These are phyloP conservation scores for Lasioglossum villosulum DNA, from an alignment of 2,888 invertebrate genomes.

Conservation along the genomic window DNA sequence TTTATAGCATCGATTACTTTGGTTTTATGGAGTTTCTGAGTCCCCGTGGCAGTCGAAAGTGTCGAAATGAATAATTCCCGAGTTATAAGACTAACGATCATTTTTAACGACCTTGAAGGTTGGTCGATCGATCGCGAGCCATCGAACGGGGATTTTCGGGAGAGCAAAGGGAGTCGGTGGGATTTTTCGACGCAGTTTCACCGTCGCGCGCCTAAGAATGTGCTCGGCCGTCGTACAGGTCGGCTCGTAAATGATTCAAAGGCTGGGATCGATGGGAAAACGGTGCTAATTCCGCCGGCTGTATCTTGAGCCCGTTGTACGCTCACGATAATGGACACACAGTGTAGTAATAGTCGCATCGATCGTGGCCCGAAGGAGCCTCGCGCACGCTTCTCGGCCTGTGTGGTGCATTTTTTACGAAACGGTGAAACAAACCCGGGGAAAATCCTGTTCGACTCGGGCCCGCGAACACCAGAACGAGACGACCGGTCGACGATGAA, in stretches of 20 bases:
- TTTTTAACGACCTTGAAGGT: no score
- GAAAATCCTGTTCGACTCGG: not conserved
- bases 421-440: not conserved
- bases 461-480: not conserved
- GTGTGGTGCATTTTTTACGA: slow-evolving; percentile 17
- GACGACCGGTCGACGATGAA: not conserved
- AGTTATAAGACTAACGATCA: no score
- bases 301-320: slow-evolving; percentile 44
- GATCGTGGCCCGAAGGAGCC: slow-evolving; percentile 45
- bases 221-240: slow-evolving; percentile 19
- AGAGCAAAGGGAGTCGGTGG: not conserved
- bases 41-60: no score
- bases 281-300: slow-evolving; percentile 58
- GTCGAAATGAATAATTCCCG: no score
- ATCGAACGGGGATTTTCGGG: no score
- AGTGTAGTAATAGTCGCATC: slow-evolving; percentile 54
- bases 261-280: slow-evolving; percentile 55
- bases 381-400: slow-evolving; percentile 20
- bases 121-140: no score
- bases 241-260: slow-evolving; percentile 60
- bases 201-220: slow-evolving; percentile 18
- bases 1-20: no score
- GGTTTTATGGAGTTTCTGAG: no score
- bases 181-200: not conserved
- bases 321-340: slow-evolving; percentile 43